Evolutionary conservation across 2,888 invertebrate genomes (phyloP).

Genomic region (Noctua janthina): DNA sequence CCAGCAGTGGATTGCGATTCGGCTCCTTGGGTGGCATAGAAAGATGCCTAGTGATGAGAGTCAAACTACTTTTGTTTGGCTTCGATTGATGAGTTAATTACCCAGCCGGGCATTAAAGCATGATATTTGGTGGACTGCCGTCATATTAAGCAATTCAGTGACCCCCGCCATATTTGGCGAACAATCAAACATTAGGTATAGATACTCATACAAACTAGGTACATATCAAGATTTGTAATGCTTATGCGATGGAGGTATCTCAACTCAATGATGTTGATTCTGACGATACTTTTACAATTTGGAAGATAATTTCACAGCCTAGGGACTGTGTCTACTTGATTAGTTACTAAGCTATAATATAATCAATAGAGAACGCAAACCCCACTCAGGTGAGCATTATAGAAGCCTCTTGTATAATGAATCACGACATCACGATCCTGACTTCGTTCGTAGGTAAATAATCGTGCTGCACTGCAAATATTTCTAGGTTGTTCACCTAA

Average conservation of each 20-base stretch:
- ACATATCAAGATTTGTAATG: neutral
- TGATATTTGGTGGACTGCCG: neutral
- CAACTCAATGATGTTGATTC: neutral
- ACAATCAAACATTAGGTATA: slow-evolving; percentile 35
- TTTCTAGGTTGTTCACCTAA: slow-evolving; percentile 73
- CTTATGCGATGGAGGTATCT: neutral
- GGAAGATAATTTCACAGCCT: neutral
- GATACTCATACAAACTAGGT: neutral
- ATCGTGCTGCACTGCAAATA: slow-evolving; percentile 63
- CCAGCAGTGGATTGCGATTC: neutral
- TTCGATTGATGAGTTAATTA: slow-evolving; percentile 6
- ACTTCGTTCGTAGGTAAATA: slow-evolving; percentile 57
- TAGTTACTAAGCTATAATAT: slow-evolving; percentile 1
- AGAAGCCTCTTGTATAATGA: slow-evolving; percentile 65
- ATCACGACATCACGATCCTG: slow-evolving; percentile 78
- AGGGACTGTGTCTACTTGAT: neutral
- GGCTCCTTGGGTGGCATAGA: neutral
- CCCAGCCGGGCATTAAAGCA: neutral
- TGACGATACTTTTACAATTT: neutral
- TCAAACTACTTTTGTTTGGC: neutral
- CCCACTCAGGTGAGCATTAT: slow-evolving; percentile 37
- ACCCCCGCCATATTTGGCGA: slow-evolving; percentile 28
- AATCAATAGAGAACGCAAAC: slow-evolving; percentile 20
- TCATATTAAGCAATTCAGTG: slow-evolving; percentile 39
- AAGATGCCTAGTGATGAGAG: neutral